Base-by-base conservation (phyloP, 2,113 vertebrate genomes). In the Symphodus melops region DNA sequence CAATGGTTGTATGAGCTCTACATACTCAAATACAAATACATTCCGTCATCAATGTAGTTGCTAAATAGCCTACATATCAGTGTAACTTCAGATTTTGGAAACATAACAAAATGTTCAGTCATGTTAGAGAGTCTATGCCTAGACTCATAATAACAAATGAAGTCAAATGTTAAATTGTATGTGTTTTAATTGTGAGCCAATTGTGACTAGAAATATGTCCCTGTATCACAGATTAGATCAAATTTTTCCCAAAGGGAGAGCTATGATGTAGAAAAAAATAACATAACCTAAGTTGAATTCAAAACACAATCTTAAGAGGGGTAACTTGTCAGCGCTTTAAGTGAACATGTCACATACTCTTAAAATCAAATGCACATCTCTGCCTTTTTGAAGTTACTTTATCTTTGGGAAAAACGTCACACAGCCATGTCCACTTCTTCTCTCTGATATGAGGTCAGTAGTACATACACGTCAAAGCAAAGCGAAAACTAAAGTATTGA, bases 381-480 rank as follows among this genome's bases (percentile, higher is more conserved):
- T 48, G 23, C 28, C 28, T 33, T 33, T 33, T 58, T 68, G 48
- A 79, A 77, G 25, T 11, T 52, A 36, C 10, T 16, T 23, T 3
- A 0, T 52, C 33, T 63, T 70, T 75, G 13, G 19, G 37, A 69
- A 65, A 4, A 21, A 68, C 0, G 0, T 56, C 23, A 3, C 16
- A 41, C 52, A 63, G 65, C 39, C 9, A 59, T 6, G 25, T 19
- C 56, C 37, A 68, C 49, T n/a, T 77, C 28, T 74, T 36, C 58
- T 53, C 44, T 64, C 13, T 42, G 55, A 68, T 16, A 70, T 52
- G 17, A 81, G 62, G 37, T 81, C 53, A 75, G 10, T 21, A 51
- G 44, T 12, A 28, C 52, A 61, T 5, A 56, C 12, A 60, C 71
- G 28, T 53, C 33, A 69, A 51, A 75, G 62, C 23, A 74, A 62